Evolutionary conservation across 2,888 invertebrate genomes (phyloP).

Genomic region (Shargacucullia verbasci): DNA sequence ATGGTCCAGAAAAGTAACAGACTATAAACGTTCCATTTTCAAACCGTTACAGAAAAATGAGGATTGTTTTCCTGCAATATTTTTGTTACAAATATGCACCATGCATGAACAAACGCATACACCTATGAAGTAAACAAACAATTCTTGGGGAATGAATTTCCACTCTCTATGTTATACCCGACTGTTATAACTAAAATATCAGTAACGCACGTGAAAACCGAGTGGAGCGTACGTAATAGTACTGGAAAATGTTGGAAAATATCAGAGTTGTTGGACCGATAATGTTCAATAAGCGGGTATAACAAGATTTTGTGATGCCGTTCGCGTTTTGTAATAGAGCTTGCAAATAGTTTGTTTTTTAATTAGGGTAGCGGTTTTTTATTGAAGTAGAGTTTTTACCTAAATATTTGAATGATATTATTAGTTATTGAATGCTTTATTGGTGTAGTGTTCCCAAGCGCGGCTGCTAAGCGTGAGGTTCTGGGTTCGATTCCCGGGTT

Average conservation of each 20-base stretch:
- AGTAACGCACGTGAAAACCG: slow-evolving; percentile 24
- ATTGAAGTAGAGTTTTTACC: no score
- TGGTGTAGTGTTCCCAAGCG: no score
- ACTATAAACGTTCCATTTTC: background rate
- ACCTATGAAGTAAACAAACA: slow-evolving; percentile 21
- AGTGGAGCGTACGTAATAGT: slow-evolving; percentile 25
- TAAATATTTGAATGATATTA: no score
- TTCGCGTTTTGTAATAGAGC: slow-evolving; percentile 1
- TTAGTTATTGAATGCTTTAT: no score
- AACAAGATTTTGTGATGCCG: slow-evolving; percentile 11
- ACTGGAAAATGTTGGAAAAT: slow-evolving; percentile 27
- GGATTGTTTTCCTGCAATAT: slow-evolving; percentile 13
- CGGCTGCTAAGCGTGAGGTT: no score
- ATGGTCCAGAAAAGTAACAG: slow-evolving; percentile 1
- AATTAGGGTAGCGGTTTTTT: no score
- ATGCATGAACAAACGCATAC: slow-evolving; percentile 8
- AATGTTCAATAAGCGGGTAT: slow-evolving; percentile 29
- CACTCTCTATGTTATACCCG: slow-evolving; percentile 8
- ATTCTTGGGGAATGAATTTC: slow-evolving; percentile 18
- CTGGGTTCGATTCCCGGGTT: no score
- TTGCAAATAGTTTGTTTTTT: background rate
- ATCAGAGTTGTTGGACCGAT: slow-evolving; percentile 32
- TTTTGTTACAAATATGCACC: slow-evolving; percentile 8
- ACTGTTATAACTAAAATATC: slow-evolving; percentile 16
- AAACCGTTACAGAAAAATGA: slow-evolving; percentile 6